Conservation (phyloP, 1,140 invertebrate species). For the Palaemon carinicauda region DNA sequence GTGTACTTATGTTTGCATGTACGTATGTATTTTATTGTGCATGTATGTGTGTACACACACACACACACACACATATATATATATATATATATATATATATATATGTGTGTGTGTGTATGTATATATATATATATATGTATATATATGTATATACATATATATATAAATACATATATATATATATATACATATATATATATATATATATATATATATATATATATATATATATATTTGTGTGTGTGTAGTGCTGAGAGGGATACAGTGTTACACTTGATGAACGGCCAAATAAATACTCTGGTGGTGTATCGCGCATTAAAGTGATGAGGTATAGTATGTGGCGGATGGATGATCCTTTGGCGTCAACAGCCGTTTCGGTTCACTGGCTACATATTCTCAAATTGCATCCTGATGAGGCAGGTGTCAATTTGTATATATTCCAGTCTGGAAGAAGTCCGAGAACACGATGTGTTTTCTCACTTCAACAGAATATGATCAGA, state of each 20-base stretch:
- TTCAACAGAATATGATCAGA: too few species aligned
- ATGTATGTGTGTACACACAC: background rate
- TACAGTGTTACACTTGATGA: too few species aligned
- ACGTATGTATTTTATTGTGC: background rate
- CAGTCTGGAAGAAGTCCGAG: too few species aligned
- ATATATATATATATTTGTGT: background rate
- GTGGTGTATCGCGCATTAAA: too few species aligned
- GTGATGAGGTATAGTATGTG: too few species aligned
- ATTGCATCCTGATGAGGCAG: too few species aligned
- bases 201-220: background rate
- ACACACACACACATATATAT: background rate
- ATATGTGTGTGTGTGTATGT: background rate
- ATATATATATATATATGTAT: background rate
- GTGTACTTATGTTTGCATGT: background rate
- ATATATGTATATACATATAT: background rate
- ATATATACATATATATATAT: background rate
- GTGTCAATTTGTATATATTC: too few species aligned
- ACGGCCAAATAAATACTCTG: too few species aligned
- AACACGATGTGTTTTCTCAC: too few species aligned
- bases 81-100: background rate
- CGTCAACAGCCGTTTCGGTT: too few species aligned
- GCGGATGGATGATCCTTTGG: too few species aligned
- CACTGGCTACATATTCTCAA: too few species aligned
- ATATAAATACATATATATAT: background rate
- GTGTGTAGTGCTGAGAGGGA: background rate